Evolutionary conservation across 2,888 invertebrate genomes (phyloP), one percentile per base, ranked within the genome.

Genomic region (Tetragnatha montana): DNA sequence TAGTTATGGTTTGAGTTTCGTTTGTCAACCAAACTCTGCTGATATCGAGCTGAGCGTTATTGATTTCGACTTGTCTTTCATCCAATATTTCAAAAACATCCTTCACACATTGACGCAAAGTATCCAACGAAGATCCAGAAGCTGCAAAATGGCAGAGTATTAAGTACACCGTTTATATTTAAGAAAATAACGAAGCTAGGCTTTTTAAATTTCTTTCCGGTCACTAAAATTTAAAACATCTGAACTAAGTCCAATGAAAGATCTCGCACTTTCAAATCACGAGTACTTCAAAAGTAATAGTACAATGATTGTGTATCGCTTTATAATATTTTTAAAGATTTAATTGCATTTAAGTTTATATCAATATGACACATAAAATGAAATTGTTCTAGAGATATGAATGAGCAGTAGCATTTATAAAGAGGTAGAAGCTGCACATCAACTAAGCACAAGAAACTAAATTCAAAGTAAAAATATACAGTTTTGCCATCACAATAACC

Each of bases 11-110:
- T 50, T 89, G 89, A 4, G 79, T 73, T 1, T 50, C 22, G 22
- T 81, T 22, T 35, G 47, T 89, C 2, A 82, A 22, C 89, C 89
- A 89, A 12, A 89, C 79, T 60, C 86, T 70, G 1, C 22, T 51
- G 2, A 89, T n/a, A 50, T 79, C 73, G 12, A n/a, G 12, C 14
- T 82, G n/a, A 4, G 82, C 49, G 12, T n/a, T 49, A 6, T 71
- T 22, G 14, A 82, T 7, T 19, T 78, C 71, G 7, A 8, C 7
- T 22, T 89, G 81, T 0, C 74, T 60, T 14, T 82, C 74, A 8
- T 79, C 78, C 17, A 86, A 6, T n/a, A 74, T 22, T 10, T 47
- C 78, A 0, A 47, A 4, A 14, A 79, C 19, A 6, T 82, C 74
- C 0, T 19, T 73, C 21, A 89, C 60, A 47, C 89, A 89, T 68